Conservation (phyloP, 2,888 invertebrate genomes). For the Patella depressa region DNA sequence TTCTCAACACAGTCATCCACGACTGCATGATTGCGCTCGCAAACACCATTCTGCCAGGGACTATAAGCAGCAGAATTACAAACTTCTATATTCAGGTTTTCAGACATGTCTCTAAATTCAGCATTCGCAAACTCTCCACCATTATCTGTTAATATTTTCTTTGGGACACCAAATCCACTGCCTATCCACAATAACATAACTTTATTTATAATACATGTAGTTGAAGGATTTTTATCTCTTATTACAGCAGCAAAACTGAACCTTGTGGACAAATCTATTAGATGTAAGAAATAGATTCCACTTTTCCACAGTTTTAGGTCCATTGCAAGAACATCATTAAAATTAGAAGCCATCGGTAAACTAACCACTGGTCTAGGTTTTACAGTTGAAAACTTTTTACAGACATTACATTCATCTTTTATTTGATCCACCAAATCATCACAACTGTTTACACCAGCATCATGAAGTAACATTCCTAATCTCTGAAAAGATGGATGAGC, state of each 20-base stretch:
- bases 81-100: conserved; percentile 22
- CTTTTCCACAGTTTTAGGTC: conserved; percentile 13
- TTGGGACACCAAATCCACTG: conserved; percentile 18
- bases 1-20: conserved; percentile 18
- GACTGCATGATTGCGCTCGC: conserved; percentile 20
- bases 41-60: conserved; percentile 9
- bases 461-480: background rate
- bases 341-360: conserved; percentile 20
- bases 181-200: conserved; percentile 20
- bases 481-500: background rate
- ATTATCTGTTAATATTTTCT: conserved; percentile 20
- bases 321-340: conserved; percentile 26
- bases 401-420: background rate
- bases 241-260: conserved; percentile 21
- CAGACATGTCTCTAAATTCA: conserved; percentile 19
- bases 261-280: conserved; percentile 18
- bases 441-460: conserved; percentile 1
- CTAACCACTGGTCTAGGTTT: conserved; percentile 14
- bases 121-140: conserved; percentile 26
- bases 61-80: conserved; percentile 18
- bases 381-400: background rate
- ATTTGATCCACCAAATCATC: background rate
- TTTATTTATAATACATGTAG: conserved; percentile 16
- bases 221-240: background rate
- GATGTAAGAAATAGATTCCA: conserved; percentile 18